These are phyloP conservation scores for Falco rusticolus DNA, from an alignment of 2,797 vertebrate species.

Conservation along the genomic window DNA sequence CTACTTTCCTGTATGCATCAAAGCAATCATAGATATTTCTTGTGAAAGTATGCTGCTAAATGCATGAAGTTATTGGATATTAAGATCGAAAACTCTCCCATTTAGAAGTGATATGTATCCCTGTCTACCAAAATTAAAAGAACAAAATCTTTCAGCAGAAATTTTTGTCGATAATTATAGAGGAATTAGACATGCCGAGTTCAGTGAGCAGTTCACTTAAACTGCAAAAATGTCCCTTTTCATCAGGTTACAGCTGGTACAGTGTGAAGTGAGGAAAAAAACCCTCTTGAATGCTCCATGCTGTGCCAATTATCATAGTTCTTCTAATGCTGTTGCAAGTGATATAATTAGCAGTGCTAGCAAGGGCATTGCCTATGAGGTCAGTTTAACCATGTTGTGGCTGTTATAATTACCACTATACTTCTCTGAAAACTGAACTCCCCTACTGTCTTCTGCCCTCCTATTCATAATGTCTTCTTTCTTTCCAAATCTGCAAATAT, in stretches of 20 bases:
- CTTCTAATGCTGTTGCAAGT: neutral
- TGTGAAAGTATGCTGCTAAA: neutral
- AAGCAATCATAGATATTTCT: neutral
- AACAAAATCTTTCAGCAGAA: conserved; percentile 20
- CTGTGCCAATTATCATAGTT: conserved; percentile 38
- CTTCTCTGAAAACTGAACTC: conserved; percentile 34
- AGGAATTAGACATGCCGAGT: neutral
- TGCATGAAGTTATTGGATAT: neutral
- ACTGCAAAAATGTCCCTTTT: neutral
- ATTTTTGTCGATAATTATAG: neutral
- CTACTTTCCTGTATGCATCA: neutral
- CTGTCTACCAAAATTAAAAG: neutral
- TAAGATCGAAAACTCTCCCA: neutral
- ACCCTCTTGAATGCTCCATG: conserved; percentile 5
- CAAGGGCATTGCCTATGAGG: neutral
- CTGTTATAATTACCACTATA: neutral
- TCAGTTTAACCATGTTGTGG: conserved; percentile 1
- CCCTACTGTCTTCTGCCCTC: neutral
- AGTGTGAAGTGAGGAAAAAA: conserved; percentile 25
- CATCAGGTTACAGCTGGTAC: conserved; percentile 22
- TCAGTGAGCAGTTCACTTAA: neutral
- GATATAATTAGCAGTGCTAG: conserved; percentile 53
- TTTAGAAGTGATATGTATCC: neutral
- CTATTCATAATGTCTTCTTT: neutral
- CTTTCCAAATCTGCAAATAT: neutral